Percentiles rank a stretch among this genome's conserved stretches.
These are phyloP conservation scores for Asobara japonica DNA, from an alignment of 1,140 invertebrate species.

Conservation along the genomic window DNA sequence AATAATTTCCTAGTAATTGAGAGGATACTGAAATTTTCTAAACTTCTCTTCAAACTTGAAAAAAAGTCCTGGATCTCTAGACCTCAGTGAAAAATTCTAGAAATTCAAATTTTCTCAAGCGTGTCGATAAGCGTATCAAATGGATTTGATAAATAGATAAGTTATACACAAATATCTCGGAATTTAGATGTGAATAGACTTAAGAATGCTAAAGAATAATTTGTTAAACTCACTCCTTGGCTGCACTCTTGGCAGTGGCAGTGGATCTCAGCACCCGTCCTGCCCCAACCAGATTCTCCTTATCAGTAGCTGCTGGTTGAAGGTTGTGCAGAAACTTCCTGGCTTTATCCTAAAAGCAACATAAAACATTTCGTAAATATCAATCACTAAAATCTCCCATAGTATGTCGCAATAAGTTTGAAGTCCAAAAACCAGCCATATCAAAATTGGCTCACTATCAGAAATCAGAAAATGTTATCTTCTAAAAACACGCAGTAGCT, in stretches of 20 bases:
- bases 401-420: too few relatives aligned
- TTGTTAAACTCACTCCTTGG: conserved; percentile 52
- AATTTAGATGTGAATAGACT: too few relatives aligned
- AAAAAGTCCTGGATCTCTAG: background rate
- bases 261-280: conserved; percentile 54
- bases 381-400: too few relatives aligned
- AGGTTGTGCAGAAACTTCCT: conserved; percentile 72
- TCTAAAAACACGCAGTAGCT: conserved; percentile 12
- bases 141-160: too few relatives aligned
- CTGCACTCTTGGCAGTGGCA: conserved; percentile 37
- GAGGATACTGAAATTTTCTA: too few relatives aligned
- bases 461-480: background rate
- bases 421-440: conserved; percentile 31
- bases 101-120: too few relatives aligned
- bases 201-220: background rate
- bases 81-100: conserved; percentile 4
- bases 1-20: too few relatives aligned
- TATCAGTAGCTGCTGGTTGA: conserved; percentile 71
- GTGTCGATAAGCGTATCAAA: too few relatives aligned
- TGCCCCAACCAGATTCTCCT: conserved; percentile 73
- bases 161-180: too few relatives aligned
- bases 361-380: too few relatives aligned
- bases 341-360: conserved; percentile 53
- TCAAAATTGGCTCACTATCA: background rate
- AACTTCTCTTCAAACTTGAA: too few relatives aligned